Percentiles rank a stretch among this genome's conserved stretches.
These are phyloP conservation scores for Hemicentrotus pulcherrimus DNA, from an alignment of 35 echinoderm and acorn worm genomes.

Conservation along the genomic window DNA sequence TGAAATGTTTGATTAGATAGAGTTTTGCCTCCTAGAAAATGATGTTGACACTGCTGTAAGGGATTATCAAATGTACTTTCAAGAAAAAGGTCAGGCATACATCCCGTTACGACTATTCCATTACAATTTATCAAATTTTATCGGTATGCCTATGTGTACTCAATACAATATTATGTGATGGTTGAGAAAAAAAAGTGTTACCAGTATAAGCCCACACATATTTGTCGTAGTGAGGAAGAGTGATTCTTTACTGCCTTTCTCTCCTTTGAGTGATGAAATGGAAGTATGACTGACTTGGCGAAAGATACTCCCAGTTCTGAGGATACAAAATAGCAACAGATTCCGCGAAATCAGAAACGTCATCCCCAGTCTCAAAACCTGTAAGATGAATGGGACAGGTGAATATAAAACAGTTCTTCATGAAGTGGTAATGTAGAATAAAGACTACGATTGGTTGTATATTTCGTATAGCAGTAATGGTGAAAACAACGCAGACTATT, in stretches of 20 bases:
- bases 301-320: background rate
- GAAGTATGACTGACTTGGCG: background rate
- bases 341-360: background rate
- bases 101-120: too few species aligned
- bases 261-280: background rate
- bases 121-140: too few species aligned
- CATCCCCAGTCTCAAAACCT: background rate
- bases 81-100: too few species aligned
- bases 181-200: background rate
- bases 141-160: too few species aligned
- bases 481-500: too few species aligned
- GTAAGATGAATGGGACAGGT: background rate
- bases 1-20: too few species aligned
- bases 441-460: too few species aligned
- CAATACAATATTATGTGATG: background rate
- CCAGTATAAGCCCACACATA: background rate
- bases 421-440: too few species aligned
- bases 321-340: background rate
- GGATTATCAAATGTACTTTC: too few species aligned
- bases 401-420: background rate
- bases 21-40: too few species aligned
- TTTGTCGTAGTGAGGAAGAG: background rate
- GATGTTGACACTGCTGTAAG: too few species aligned
- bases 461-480: too few species aligned
- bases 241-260: background rate